Evolutionary conservation across 1,140 invertebrate species (phyloP).

Genomic region (Mesaphorura yosii): DNA sequence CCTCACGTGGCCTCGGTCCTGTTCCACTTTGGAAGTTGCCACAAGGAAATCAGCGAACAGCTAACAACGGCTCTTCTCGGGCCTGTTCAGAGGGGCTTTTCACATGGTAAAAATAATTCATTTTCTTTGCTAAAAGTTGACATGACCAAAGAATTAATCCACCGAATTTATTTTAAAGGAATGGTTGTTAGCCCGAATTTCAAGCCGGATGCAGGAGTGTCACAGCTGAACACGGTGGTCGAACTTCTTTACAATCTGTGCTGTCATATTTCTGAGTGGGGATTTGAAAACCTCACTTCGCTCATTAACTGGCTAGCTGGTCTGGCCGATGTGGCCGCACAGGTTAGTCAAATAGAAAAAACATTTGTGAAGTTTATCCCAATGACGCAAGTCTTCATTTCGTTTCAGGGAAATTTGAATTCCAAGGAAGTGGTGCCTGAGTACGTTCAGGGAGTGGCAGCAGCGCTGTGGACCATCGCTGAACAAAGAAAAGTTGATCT

Average conservation of each 20-base stretch:
- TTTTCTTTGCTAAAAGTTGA: no score
- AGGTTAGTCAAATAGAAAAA: not conserved
- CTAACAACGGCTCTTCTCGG: slow-evolving; percentile 37
- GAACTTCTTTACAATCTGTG: slow-evolving; percentile 67
- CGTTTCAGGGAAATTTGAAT: slow-evolving; percentile 2
- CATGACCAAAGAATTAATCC: no score
- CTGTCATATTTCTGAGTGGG: slow-evolving; percentile 27
- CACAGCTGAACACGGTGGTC: slow-evolving; percentile 54
- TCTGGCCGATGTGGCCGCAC: slow-evolving; percentile 12
- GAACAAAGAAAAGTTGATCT: slow-evolving; percentile 23
- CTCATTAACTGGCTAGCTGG: slow-evolving; percentile 24
- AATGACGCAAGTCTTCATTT: not conserved
- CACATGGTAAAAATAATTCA: slow-evolving; percentile 19
- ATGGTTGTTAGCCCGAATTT: slow-evolving; percentile 36
- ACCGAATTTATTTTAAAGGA: slow-evolving; percentile 29
- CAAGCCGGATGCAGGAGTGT: slow-evolving; percentile 33
- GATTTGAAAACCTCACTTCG: slow-evolving; percentile 17
- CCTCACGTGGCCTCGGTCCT: slow-evolving; percentile 38
- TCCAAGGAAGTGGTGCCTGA: slow-evolving; percentile 17
- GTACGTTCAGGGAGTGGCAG: slow-evolving; percentile 27
- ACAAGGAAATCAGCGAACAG: slow-evolving; percentile 36
- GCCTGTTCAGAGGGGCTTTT: slow-evolving; percentile 28
- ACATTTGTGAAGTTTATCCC: not conserved
- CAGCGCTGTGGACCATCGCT: slow-evolving; percentile 33
- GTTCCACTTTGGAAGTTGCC: slow-evolving; percentile 37